These are phyloP conservation scores for Rhabdophis nuchalis DNA, from an alignment of 2,797 vertebrate species.

Conservation along the genomic window DNA sequence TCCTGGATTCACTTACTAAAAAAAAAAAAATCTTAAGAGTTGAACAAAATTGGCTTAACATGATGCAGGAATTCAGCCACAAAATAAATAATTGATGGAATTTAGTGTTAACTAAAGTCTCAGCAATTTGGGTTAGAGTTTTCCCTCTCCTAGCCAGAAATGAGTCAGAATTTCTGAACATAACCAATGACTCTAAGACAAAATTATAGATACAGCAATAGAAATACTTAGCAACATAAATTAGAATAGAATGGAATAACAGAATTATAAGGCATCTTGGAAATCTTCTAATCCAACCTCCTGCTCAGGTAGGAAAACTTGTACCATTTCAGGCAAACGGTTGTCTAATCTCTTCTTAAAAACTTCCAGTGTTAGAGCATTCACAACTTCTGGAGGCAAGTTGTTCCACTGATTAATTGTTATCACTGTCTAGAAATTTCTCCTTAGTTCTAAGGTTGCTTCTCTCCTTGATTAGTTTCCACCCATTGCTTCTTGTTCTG, in stretches of 20 bases:
- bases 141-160: background rate
- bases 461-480: background rate
- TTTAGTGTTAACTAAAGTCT: background rate
- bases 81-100: background rate
- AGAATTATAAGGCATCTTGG: background rate
- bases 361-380: background rate
- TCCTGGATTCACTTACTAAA: background rate
- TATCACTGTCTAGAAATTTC: background rate
- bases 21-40: background rate
- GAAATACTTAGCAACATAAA: background rate
- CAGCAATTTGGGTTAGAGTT: background rate
- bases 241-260: background rate
- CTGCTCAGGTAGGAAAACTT: too few relatives aligned
- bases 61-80: background rate
- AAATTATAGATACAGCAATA: background rate
- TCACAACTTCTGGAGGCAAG: too few relatives aligned
- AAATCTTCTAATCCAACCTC: background rate
- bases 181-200: background rate
- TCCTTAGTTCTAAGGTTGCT: background rate
- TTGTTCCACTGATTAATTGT: background rate
- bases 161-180: background rate
- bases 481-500: background rate
- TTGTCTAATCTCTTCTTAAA: background rate
- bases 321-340: background rate
- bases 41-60: background rate